Conservation (phyloP, 1,140 invertebrate species). For the Pseudomyrmex sp. region DNA sequence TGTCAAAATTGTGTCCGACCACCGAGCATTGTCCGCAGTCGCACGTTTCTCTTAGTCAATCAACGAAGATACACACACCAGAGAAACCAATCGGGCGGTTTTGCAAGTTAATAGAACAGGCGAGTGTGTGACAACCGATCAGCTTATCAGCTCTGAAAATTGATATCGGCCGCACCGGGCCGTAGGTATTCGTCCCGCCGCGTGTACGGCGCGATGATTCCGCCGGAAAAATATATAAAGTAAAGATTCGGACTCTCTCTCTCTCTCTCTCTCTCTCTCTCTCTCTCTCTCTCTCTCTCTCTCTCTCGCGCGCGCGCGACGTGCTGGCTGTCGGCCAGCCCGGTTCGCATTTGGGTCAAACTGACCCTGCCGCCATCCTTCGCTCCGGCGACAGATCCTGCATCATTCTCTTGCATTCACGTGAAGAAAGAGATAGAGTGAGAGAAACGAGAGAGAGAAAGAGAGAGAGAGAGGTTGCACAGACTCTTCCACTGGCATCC, state of each 20-base stretch:
- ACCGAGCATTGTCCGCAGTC: not conserved
- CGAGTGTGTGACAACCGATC: conserved; percentile 62
- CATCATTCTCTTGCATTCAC: not conserved
- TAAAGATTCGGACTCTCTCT: conserved; percentile 50
- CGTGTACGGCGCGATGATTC: not conserved
- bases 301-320: conserved; percentile 52
- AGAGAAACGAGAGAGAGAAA: too few species aligned
- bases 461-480: not conserved
- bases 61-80: not conserved
- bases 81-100: not conserved
- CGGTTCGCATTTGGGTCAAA: conserved; percentile 80
- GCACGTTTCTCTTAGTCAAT: not conserved
- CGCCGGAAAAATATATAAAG: conserved; percentile 71
- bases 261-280: not conserved
- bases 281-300: conserved; percentile 16
- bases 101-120: conserved; percentile 39
- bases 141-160: conserved; percentile 73
- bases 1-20: conserved; percentile 20
- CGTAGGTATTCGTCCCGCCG: not conserved
- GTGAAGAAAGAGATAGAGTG: too few species aligned
- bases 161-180: conserved; percentile 65
- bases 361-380: conserved; percentile 42
- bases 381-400: not conserved
- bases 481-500: not conserved
- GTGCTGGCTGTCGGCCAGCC: conserved; percentile 78